Conservation (phyloP, 2,888 invertebrate genomes). For the Philaethria dido region DNA sequence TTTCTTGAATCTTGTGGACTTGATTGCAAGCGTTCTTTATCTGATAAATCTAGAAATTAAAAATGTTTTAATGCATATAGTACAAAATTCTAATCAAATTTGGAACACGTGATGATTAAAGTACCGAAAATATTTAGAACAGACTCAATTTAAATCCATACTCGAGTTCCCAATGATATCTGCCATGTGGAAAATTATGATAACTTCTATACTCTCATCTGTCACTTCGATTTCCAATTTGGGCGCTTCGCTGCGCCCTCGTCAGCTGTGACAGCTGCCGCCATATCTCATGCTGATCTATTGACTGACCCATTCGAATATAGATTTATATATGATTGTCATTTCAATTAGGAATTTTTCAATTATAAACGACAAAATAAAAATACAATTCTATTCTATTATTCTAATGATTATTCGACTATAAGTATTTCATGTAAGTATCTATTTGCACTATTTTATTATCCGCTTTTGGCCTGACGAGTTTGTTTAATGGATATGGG, state of each 20-base stretch:
- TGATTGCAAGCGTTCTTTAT: neutral
- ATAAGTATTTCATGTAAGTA: too few relatives aligned
- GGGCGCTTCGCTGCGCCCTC: slow-evolving; percentile 56
- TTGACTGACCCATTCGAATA: slow-evolving; percentile 15
- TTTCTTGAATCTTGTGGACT: slow-evolving; percentile 17
- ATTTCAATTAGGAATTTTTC: neutral
- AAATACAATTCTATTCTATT: too few relatives aligned
- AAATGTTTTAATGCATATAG: too few relatives aligned
- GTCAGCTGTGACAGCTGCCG: slow-evolving; percentile 57
- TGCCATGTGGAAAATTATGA: slow-evolving; percentile 35
- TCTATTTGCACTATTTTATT: too few relatives aligned
- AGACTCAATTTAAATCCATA: slow-evolving; percentile 34
- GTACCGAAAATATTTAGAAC: neutral
- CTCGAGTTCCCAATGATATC: slow-evolving; percentile 30
- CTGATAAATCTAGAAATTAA: slow-evolving; percentile 3
- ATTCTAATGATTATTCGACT: too few relatives aligned
- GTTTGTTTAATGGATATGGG: too few relatives aligned
- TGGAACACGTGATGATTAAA: neutral
- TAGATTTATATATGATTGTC: slow-evolving; percentile 13
- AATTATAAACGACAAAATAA: too few relatives aligned
- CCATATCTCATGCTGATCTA: slow-evolving; percentile 42
- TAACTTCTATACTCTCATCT: slow-evolving; percentile 39
- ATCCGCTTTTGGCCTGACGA: too few relatives aligned
- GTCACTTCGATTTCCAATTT: slow-evolving; percentile 53
- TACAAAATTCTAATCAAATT: too few relatives aligned